Evolutionary conservation across 2,797 vertebrate genomes (phyloP), one percentile per base, ranked within the genome.

Genomic region (Microchirus variegatus): DNA sequence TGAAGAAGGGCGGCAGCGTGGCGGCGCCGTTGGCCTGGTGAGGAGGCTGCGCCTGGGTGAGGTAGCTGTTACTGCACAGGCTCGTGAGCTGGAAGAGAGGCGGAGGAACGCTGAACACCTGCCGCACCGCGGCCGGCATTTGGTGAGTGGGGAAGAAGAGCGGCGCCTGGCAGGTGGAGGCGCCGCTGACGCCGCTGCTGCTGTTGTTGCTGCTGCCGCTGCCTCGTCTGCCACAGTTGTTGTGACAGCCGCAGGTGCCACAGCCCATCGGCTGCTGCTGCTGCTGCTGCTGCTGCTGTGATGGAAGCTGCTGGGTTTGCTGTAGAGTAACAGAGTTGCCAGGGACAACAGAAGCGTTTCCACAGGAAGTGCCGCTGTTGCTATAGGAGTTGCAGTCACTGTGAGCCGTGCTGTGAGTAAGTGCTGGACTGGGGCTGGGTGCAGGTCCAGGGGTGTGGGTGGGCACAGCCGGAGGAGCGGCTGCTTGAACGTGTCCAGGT

Each of bases 61-160:
- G 95, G 92, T 95, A 96, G 94, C 93, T 95, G 92, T 92, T 95
- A 79, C 91, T 95, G 91, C 96, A 96, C 87, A 96, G 85, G 53
- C 93, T 94, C 0, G 94, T 92, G 84, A 97, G 92, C 74, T 94
- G 93, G 88, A 97, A 94, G 85, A 96, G 92, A 11, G 93, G 90
- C 66, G 95, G 88, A 1, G 93, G 91, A 65, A 95, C 88, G 58
- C 94, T 91, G 88, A 96, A 96, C 77, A 97, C 75, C 71, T 96
- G 96, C 57, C 95, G 94, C 13, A 91, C 91, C 81, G 94, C 92
- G 79, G 95, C 87, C 0, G 87, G 90, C 93, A 92, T 82, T 75
- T 95, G 94, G 63, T 90, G 94, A 75, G 91, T 81, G n/a, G 94
- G 94, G 89, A 93, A 96, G 88, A 94, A 97, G 26, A 89, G 14